These are phyloP conservation scores for Saimiri boliviensis DNA, from an alignment of 2,113 vertebrate genomes.

Conservation along the genomic window DNA sequence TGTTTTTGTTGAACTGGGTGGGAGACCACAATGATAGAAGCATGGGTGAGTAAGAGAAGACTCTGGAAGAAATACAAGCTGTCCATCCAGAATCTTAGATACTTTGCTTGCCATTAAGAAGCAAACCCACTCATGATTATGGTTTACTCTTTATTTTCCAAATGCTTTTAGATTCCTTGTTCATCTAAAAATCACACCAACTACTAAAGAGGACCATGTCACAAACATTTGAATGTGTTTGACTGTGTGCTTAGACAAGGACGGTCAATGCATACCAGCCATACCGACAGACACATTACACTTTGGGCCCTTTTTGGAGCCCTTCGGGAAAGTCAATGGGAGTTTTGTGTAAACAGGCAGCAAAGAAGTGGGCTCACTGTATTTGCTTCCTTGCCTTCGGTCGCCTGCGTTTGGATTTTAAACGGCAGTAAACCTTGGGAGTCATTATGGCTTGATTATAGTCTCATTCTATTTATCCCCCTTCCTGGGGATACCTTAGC, in stretches of 20 bases:
- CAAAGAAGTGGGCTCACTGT: not conserved
- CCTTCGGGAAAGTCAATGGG: constrained; percentile 6
- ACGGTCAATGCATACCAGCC: not conserved
- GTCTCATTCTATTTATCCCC: constrained; percentile 4
- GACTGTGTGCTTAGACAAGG: not conserved
- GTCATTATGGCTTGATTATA: not conserved
- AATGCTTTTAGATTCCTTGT: not conserved
- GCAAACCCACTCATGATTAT: not conserved
- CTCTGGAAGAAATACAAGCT: not conserved
- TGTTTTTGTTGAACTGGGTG: not conserved
- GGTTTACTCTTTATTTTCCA: not conserved
- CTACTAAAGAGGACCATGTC: not conserved
- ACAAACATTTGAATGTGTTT: constrained; percentile 24
- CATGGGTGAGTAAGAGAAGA: not conserved
- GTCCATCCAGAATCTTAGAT: not conserved
- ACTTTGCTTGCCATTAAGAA: not conserved
- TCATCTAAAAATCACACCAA: not conserved
- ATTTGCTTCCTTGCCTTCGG: not conserved
- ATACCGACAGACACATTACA: not conserved
- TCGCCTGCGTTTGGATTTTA: constrained; percentile 25
- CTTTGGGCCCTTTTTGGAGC: not conserved
- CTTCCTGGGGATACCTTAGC: not conserved
- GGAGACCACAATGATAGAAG: not conserved
- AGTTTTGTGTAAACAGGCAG: constrained; percentile 42
- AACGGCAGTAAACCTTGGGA: not conserved